These are phyloP conservation scores for Trachymyrmex septentrionalis DNA, from an alignment of 1,140 invertebrate genomes.

Conservation along the genomic window DNA sequence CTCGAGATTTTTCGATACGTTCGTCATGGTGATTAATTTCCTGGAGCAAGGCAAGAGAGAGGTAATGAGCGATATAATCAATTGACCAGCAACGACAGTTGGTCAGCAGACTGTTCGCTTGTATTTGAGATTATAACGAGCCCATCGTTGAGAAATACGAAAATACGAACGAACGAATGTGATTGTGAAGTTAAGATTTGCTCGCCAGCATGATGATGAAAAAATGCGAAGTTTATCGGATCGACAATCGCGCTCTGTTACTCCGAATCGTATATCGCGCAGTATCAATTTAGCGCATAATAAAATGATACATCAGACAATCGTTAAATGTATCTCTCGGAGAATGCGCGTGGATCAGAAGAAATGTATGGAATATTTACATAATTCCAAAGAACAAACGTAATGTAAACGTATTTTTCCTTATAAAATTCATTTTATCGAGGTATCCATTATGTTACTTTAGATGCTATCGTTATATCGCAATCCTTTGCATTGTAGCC, in stretches of 20 bases:
- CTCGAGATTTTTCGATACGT: conserved; percentile 22
- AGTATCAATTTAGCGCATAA: conserved; percentile 12
- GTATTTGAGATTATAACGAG: conserved; percentile 8
- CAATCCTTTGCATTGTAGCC: no score
- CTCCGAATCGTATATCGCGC: not conserved
- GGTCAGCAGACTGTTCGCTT: not conserved
- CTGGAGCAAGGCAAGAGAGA: not conserved
- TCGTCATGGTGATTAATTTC: conserved; percentile 6
- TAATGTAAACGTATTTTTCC: conserved; percentile 12
- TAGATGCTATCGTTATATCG: not conserved
- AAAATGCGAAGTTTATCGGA: conserved; percentile 1
- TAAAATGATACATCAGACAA: not conserved
- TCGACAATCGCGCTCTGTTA: not conserved
- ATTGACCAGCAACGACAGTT: not conserved
- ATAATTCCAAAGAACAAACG: not conserved
- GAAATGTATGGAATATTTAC: not conserved
- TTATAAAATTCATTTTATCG: not conserved
- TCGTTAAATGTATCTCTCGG: conserved; percentile 6
- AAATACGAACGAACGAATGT: not conserved
- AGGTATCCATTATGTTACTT: not conserved
- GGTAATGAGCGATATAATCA: conserved; percentile 2
- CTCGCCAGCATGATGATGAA: not conserved
- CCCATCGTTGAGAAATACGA: not conserved
- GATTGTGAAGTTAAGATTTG: conserved; percentile 10
- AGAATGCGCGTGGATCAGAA: not conserved